These are phyloP conservation scores for Stegophylla sp. DNA, from an alignment of 2,888 invertebrate genomes.

Conservation along the genomic window DNA sequence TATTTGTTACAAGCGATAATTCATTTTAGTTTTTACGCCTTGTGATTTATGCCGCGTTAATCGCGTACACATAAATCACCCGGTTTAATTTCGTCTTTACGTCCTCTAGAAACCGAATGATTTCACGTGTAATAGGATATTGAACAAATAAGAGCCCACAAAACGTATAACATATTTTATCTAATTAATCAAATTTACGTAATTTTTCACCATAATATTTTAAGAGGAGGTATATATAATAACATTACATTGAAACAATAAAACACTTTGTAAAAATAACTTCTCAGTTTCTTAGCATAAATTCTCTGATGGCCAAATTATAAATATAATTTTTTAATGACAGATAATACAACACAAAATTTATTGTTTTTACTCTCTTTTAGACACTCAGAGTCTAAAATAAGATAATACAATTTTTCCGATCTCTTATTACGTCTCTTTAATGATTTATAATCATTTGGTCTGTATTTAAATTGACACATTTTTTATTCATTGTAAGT, in stretches of 20 bases:
- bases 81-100: constrained; percentile 49
- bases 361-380: no score
- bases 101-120: constrained; percentile 36
- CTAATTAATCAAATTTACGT: constrained; percentile 41
- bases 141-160: constrained; percentile 38
- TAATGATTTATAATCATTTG: no score
- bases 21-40: constrained; percentile 45
- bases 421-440: no score
- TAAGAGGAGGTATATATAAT: not conserved
- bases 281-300: not conserved
- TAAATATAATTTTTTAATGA: constrained; percentile 23
- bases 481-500: no score
- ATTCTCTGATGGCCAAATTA: constrained; percentile 15
- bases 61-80: constrained; percentile 53
- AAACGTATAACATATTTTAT: constrained; percentile 33
- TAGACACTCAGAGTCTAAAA: no score
- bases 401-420: no score
- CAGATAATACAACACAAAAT: not conserved
- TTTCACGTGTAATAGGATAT: constrained; percentile 57
- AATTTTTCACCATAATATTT: constrained; percentile 1
- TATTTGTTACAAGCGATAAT: constrained; percentile 43
- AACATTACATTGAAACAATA: constrained; percentile 16
- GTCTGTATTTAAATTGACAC: no score
- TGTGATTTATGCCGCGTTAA: constrained; percentile 53
- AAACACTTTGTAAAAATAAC: not conserved